These are phyloP conservation scores for Drosophila maculinotata DNA, from an alignment of 2,888 invertebrate genomes.

Conservation along the genomic window DNA sequence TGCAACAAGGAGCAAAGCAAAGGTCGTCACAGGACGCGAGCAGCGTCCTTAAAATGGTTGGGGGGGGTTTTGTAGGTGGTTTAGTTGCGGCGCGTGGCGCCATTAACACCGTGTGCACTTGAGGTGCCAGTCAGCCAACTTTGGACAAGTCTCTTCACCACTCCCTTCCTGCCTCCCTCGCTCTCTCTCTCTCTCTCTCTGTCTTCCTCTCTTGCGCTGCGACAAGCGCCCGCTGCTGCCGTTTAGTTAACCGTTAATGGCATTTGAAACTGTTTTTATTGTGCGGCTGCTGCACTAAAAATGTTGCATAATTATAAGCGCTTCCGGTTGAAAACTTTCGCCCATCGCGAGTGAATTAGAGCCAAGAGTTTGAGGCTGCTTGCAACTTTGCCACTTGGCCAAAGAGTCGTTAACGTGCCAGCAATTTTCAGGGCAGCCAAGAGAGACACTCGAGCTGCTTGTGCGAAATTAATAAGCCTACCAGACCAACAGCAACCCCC, in stretches of 20 bases:
- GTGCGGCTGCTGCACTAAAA: slow-evolving; percentile 69
- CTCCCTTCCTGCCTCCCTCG: neutral
- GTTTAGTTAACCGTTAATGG: slow-evolving; percentile 78
- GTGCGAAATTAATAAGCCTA: slow-evolving; percentile 44
- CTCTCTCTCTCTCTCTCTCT: neutral
- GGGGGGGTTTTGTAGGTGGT: slow-evolving; percentile 2
- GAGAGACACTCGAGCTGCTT: slow-evolving; percentile 31
- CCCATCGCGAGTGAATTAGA: slow-evolving; percentile 56
- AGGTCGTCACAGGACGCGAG: slow-evolving; percentile 25
- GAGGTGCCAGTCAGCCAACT: slow-evolving; percentile 44
- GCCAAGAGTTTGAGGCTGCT: slow-evolving; percentile 11
- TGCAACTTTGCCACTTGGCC: slow-evolving; percentile 54
- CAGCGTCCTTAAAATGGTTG: neutral
- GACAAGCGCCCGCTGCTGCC: slow-evolving; percentile 31
- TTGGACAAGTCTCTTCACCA: slow-evolving; percentile 36
- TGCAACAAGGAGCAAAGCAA: slow-evolving; percentile 66
- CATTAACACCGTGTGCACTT: slow-evolving; percentile 61
- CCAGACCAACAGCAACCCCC: neutral
- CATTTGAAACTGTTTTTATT: slow-evolving; percentile 77
- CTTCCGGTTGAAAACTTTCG: slow-evolving; percentile 71
- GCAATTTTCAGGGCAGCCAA: slow-evolving; percentile 16
- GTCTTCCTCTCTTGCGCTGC: too few relatives aligned
- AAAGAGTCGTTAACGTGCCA: slow-evolving; percentile 53
- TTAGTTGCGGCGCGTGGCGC: slow-evolving; percentile 28
- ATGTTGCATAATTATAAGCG: slow-evolving; percentile 78